Evolutionary conservation across 1,140 invertebrate species (phyloP).

Genomic region (Rhopalosiphum maidis): DNA sequence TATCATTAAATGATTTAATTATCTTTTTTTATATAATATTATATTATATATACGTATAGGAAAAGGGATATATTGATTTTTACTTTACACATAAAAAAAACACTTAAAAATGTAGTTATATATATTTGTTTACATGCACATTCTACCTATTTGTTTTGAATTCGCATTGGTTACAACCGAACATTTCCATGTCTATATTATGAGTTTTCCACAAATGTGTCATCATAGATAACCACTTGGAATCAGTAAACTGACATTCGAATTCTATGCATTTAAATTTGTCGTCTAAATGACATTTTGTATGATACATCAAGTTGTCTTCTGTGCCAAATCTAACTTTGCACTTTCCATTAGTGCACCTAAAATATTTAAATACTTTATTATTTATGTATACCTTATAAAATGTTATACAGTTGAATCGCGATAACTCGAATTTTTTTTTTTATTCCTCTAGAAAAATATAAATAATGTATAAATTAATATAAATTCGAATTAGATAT

Average conservation of each 20-base stretch:
- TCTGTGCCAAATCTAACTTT: constrained; percentile 32
- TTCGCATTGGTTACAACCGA: constrained; percentile 71
- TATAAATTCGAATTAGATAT: no score
- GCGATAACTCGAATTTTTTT: no score
- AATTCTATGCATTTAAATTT: constrained; percentile 31
- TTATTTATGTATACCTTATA: not conserved
- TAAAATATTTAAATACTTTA: not conserved
- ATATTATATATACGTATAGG: no score
- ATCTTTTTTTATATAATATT: not conserved
- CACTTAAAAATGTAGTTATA: no score
- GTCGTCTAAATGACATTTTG: constrained; percentile 17
- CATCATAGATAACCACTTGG: constrained; percentile 70
- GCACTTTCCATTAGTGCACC: not conserved
- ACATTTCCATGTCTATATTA: constrained; percentile 77
- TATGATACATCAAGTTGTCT: constrained; percentile 26
- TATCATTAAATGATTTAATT: no score
- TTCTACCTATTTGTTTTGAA: constrained; percentile 67
- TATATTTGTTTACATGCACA: no score
- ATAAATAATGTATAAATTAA: no score
- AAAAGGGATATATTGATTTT: not conserved
- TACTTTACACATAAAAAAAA: no score
- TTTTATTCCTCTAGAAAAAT: no score
- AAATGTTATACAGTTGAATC: no score
- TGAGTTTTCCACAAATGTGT: constrained; percentile 80
- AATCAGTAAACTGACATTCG: constrained; percentile 58